A percentile compares a stretch with the other conserved stretches of the same genome.
phyloP scores from a whole-genome alignment of 2,113 vertebrate genomes.

The Semicossyphus pulcher region DNA sequence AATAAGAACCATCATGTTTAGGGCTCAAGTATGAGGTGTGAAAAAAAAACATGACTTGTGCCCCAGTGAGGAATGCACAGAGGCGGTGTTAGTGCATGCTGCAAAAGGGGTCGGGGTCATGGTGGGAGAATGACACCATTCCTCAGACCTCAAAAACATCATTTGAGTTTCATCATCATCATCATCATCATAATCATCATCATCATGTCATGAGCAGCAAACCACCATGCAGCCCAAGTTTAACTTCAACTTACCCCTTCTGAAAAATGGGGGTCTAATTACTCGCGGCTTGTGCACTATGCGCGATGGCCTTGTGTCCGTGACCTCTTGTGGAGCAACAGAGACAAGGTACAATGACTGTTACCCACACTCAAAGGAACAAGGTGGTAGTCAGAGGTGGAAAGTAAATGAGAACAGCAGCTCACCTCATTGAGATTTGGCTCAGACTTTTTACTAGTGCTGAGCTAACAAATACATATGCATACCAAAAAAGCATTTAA shows the following conservation, averaged over 20 bases:
- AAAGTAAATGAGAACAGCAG: constrained; percentile 35
- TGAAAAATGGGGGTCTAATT: constrained; percentile 81
- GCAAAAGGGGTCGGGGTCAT: constrained; percentile 52
- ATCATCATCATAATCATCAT: constrained; percentile 59
- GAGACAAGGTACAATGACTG: constrained; percentile 73
- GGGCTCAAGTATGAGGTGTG: constrained; percentile 66
- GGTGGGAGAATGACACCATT: constrained; percentile 69
- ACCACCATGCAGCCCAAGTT: constrained; percentile 77
- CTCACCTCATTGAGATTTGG: constrained; percentile 17
- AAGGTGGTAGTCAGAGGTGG: constrained; percentile 41
- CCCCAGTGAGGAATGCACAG: constrained; percentile 55
- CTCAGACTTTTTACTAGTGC: constrained; percentile 11
- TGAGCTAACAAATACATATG: not conserved
- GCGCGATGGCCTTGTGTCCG: constrained; percentile 75
- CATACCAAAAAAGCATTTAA: not conserved
- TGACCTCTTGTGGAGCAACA: constrained; percentile 83
- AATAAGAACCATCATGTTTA: constrained; percentile 57
- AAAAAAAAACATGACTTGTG: constrained; percentile 54
- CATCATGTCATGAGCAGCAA: constrained; percentile 71
- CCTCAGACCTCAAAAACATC: constrained; percentile 60
- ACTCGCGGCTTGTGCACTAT: constrained; percentile 76
- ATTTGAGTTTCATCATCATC: constrained; percentile 53
- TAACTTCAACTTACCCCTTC: constrained; percentile 79
- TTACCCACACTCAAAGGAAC: constrained; percentile 68
- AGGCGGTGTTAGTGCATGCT: constrained; percentile 66